Evolutionary conservation across 2,113 vertebrate species (phyloP).

Genomic region (western clawed frog (Xenopus tropicalis)): DNA sequence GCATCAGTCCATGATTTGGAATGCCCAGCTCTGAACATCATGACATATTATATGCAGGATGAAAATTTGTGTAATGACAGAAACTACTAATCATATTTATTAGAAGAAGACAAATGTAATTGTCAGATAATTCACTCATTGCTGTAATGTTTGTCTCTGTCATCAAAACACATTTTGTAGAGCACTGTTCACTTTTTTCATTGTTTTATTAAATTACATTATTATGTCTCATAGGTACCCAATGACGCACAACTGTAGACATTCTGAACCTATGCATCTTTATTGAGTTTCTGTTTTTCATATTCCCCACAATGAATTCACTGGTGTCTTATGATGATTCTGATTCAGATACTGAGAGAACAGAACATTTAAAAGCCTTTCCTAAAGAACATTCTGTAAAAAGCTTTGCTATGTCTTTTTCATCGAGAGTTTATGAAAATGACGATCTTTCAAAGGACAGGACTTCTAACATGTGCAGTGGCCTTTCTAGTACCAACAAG

Average conservation of each 20-base stretch:
- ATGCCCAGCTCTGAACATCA: no score
- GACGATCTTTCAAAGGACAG: neutral
- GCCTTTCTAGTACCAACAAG: neutral
- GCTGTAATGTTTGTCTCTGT: no score
- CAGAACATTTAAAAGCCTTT: conserved; percentile 54
- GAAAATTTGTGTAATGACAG: no score
- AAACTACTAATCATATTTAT: no score
- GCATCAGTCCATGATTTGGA: no score
- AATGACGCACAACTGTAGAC: neutral
- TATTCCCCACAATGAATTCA: conserved; percentile 68
- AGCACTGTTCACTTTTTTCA: no score
- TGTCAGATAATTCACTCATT: no score
- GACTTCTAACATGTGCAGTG: neutral
- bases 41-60: no score
- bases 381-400: conserved; percentile 7
- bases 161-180: no score
- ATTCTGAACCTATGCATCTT: conserved; percentile 21
- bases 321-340: conserved; percentile 91
- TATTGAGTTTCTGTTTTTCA: conserved; percentile 14
- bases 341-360: conserved; percentile 64
- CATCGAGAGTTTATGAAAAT: conserved; percentile 2
- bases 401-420: neutral
- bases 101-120: no score
- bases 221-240: neutral
- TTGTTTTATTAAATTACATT: no score